These are phyloP conservation scores for Drosophila gaucha DNA, from an alignment of 2,888 invertebrate genomes.

Conservation along the genomic window DNA sequence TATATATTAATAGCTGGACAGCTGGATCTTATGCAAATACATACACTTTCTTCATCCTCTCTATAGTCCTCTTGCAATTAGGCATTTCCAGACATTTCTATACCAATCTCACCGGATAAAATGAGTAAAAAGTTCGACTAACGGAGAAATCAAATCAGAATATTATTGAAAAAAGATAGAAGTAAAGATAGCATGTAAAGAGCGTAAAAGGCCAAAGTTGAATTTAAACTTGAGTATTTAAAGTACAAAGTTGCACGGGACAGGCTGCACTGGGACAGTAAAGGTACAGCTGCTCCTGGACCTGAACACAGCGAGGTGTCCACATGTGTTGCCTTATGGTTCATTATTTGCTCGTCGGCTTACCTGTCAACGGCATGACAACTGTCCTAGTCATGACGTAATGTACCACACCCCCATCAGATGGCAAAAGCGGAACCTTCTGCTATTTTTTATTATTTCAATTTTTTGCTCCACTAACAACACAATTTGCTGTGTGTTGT, in stretches of 20 bases:
- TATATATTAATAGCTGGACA: too few species aligned
- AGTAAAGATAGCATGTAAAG: background rate
- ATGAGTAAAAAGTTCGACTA: too few species aligned
- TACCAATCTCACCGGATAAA: too few species aligned
- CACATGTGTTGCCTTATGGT: constrained; percentile 20
- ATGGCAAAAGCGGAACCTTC: constrained; percentile 11
- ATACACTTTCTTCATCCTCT: too few species aligned
- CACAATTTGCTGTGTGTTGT: background rate
- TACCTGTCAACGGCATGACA: constrained; percentile 44
- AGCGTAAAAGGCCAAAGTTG: constrained; percentile 3
- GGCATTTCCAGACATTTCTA: too few species aligned
- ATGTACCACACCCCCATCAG: constrained; percentile 16
- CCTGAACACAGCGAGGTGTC: background rate
- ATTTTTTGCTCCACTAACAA: constrained; percentile 1
- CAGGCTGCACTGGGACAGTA: too few species aligned
- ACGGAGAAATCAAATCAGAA: too few species aligned
- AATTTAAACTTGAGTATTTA: background rate
- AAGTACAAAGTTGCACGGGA: constrained; percentile 4
- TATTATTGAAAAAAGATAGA: too few species aligned
- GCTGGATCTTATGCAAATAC: too few species aligned
- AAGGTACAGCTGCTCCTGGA: background rate
- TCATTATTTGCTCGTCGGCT: constrained; percentile 37
- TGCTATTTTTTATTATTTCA: constrained; percentile 2
- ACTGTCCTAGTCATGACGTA: constrained; percentile 25
- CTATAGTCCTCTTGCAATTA: too few species aligned